Evolutionary conservation across 2,888 invertebrate species (phyloP), one percentile per base, ranked within the genome.

Genomic region (Megaustenia siamemsis): DNA sequence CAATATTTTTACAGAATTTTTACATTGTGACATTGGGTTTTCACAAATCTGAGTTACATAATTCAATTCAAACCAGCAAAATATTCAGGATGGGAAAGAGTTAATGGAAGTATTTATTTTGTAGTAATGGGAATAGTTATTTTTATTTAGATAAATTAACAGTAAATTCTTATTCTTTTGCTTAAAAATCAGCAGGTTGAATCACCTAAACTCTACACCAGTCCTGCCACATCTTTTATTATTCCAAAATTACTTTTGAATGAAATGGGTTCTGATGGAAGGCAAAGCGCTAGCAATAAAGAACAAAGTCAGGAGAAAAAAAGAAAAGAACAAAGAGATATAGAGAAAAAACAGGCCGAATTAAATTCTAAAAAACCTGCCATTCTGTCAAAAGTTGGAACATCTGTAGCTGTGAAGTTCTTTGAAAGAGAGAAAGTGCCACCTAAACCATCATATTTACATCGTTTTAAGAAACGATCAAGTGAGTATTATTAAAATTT

Each of bases 351-450:
- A 88, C 43, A 76, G 86, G 43, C 83, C 85, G 79, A 88, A 88
- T 66, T 40, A 6, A 3, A 53, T 10, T 45, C 53, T 53, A 69
- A 38, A n/a, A 92, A 92, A 77, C 92, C 92, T n/a, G 92, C 92
- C 18, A 93, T 93, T 68, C 84, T 93, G 24, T 86, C 89, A 28
- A 89, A 89, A 18, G 89, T 90, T 79, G 92, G 92, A n/a, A 92
- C 92, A 40, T 85, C 89, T 32, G 86, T 88, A 40, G 87, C 88
- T 43, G 89, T 91, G 24, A 82, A 86, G 2, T 86, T 92, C 38
- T 86, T 87, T 69, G 88, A 90, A 63, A 87, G 92, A 82, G 90
- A 89, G 40, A 90, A 89, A 73, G 90, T 90, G 10, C 85, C 87
- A 43, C 87, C 88, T 15, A 86, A 86, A 77, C 77, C 88, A 32